phyloP scores from a whole-genome alignment of 1,140 invertebrate genomes.

The Charaxes varanes region DNA sequence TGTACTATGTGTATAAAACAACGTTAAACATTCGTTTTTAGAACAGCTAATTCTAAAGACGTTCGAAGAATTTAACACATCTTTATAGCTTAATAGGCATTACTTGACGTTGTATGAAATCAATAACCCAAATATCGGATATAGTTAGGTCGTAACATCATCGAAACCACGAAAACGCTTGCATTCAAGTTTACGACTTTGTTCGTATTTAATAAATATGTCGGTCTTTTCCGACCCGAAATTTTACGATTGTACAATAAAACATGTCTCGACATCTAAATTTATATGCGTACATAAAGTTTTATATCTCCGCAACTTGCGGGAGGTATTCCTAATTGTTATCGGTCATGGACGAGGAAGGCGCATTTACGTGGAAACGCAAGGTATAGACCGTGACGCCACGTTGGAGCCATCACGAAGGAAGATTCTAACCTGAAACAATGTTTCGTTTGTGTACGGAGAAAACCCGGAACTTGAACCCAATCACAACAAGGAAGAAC shows the following conservation, averaged over 20 bases:
- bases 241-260: conserved; percentile 71
- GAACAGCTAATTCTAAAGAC: too few relatives aligned
- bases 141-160: conserved; percentile 58
- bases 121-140: conserved; percentile 26
- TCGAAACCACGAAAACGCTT: conserved; percentile 62
- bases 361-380: conserved; percentile 32
- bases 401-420: too few relatives aligned
- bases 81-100: neutral
- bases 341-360: conserved; percentile 59
- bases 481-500: too few relatives aligned
- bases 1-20: too few relatives aligned
- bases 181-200: conserved; percentile 66
- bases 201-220: conserved; percentile 73
- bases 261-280: conserved; percentile 72
- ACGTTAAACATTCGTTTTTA: too few relatives aligned
- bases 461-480: too few relatives aligned
- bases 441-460: too few relatives aligned
- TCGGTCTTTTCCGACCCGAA: conserved; percentile 68
- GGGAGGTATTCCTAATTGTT: conserved; percentile 65
- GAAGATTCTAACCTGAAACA: too few relatives aligned
- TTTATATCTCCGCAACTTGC: conserved; percentile 69
- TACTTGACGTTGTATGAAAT: conserved; percentile 7
- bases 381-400: conserved; percentile 4
- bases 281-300: conserved; percentile 73
- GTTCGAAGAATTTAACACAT: too few relatives aligned